Evolutionary conservation across 2,888 invertebrate genomes (phyloP).

Genomic region (Agelastica alni): DNA sequence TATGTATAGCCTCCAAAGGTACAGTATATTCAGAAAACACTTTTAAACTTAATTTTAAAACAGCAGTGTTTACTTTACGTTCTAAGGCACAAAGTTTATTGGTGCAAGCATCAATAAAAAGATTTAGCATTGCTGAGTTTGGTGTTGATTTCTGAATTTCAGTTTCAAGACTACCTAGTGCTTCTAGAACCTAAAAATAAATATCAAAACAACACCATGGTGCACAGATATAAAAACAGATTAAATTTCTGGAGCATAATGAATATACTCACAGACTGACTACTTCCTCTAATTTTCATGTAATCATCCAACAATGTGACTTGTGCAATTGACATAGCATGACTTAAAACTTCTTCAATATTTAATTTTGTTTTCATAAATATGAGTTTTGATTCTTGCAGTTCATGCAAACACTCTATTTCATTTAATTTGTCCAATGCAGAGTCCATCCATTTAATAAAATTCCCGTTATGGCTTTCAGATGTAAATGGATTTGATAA

Average conservation of each 20-base stretch:
- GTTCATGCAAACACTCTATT: constrained; percentile 36
- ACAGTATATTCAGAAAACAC: constrained; percentile 49
- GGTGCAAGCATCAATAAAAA: constrained; percentile 64
- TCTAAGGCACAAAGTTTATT: constrained; percentile 68
- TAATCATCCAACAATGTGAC: constrained; percentile 49
- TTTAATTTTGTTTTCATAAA: constrained; percentile 38
- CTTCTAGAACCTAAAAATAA: constrained; percentile 60
- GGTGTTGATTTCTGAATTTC: constrained; percentile 57
- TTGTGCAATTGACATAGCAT: constrained; percentile 55
- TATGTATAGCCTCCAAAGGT: constrained; percentile 45
- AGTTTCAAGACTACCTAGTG: constrained; percentile 57
- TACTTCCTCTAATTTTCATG: constrained; percentile 59
- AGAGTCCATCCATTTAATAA: constrained; percentile 51
- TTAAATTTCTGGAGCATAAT: no score
- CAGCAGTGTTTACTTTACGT: constrained; percentile 67
- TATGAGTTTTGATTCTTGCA: constrained; percentile 28
- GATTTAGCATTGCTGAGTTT: constrained; percentile 61
- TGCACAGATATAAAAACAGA: no score
- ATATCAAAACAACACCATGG: no score
- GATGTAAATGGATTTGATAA: constrained; percentile 23
- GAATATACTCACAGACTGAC: constrained; percentile 59
- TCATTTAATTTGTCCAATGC: constrained; percentile 47
- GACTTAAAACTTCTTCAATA: constrained; percentile 52
- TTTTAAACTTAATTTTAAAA: constrained; percentile 63
- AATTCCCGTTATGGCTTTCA: constrained; percentile 40